These are phyloP conservation scores for Seriola dumerili DNA, from an alignment of 2,113 vertebrate species.

Conservation along the genomic window DNA sequence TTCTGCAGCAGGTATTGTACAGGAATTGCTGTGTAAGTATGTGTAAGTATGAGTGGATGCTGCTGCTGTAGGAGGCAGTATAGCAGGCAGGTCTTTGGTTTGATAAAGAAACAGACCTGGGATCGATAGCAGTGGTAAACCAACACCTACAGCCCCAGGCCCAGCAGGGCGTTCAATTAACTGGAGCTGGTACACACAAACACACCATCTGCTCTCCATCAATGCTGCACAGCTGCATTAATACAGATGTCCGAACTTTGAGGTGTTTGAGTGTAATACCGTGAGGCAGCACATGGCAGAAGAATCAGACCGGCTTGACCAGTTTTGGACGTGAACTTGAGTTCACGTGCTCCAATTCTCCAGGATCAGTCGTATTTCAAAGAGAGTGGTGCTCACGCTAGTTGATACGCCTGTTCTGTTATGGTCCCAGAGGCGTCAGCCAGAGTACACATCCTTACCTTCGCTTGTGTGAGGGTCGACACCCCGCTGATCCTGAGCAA, in stretches of 20 bases:
- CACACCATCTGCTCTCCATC: not conserved
- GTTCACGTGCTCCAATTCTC: not conserved
- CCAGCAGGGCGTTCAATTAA: constrained; percentile 49
- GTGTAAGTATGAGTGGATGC: not conserved
- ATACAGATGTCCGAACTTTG: not conserved
- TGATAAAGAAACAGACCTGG: constrained; percentile 38
- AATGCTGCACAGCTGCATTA: not conserved
- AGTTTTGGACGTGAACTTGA: not conserved
- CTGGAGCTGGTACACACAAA: constrained; percentile 22
- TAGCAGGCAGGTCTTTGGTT: constrained; percentile 21
- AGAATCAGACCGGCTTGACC: constrained; percentile 9
- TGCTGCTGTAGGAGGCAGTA: not conserved
- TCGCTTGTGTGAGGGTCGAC: not conserved
- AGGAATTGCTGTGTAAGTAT: not conserved
- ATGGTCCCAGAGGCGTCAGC: not conserved
- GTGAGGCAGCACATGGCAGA: not conserved
- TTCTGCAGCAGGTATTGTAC: not conserved
- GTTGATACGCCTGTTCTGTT: not conserved
- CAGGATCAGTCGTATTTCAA: not conserved
- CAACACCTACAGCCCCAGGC: constrained; percentile 24
- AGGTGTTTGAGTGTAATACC: not conserved
- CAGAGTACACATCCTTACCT: not conserved
- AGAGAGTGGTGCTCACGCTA: not conserved
- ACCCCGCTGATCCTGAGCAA: not conserved
- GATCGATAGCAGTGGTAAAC: constrained; percentile 49